A percentile compares a stretch with the other conserved stretches of the same genome.
These are phyloP conservation scores for Myiothlypis chrysogaster DNA, from an alignment of 2,797 vertebrate species.

Conservation along the genomic window DNA sequence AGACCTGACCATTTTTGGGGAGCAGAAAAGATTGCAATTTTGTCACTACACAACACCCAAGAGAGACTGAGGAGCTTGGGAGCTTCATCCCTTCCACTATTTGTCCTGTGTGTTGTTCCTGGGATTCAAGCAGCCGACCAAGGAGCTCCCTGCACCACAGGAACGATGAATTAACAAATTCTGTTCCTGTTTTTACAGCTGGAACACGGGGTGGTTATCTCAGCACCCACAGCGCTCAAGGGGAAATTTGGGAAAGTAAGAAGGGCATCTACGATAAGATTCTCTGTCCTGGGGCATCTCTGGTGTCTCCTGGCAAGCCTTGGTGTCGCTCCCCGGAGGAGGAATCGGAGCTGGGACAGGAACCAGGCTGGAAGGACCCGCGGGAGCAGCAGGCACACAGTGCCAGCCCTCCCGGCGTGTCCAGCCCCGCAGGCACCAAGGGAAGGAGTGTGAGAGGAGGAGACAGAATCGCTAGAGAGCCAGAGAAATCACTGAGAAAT, in stretches of 20 bases:
- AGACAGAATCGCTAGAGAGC: background rate
- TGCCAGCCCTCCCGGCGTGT: background rate
- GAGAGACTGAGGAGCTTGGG: background rate
- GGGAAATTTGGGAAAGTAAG: background rate
- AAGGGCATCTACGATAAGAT: fast-evolving
- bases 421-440: background rate
- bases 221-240: fast-evolving
- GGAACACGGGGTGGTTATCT: fast-evolving
- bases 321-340: background rate
- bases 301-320: background rate
- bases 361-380: background rate
- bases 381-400: fast-evolving
- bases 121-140: background rate
- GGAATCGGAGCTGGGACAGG: background rate
- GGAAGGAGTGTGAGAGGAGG: background rate
- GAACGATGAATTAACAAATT: fast-evolving
- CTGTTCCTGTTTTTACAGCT: background rate
- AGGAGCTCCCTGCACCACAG: background rate
- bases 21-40: background rate
- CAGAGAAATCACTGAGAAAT: background rate
- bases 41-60: background rate
- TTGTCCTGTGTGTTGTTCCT: background rate
- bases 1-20: background rate
- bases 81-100: background rate
- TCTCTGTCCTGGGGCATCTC: fast-evolving